Conservation (phyloP, 2,888 invertebrate species). For the Bruchidius siliquastri region DNA sequence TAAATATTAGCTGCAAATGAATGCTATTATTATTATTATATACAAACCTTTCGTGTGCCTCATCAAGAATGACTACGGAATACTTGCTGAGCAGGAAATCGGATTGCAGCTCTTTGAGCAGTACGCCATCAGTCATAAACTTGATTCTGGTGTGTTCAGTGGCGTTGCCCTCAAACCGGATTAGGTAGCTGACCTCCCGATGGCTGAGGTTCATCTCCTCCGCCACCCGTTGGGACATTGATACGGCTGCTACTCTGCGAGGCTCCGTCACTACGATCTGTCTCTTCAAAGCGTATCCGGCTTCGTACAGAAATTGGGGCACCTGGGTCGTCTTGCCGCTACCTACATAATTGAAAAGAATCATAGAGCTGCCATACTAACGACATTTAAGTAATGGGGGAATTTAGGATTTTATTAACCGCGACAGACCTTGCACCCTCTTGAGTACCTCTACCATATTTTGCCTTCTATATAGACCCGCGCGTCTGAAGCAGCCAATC, state of each 20-base stretch:
- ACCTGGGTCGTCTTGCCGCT: constrained; percentile 98
- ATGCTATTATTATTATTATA: too few species aligned
- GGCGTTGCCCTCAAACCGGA: constrained; percentile 92
- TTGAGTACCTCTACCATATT: too few species aligned
- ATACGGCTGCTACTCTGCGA: constrained; percentile 94
- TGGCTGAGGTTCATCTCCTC: constrained; percentile 77
- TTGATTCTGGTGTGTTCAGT: constrained; percentile 87
- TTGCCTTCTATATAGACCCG: too few species aligned
- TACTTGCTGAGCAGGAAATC: constrained; percentile 79
- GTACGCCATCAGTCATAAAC: constrained; percentile 98
- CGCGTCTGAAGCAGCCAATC: too few species aligned
- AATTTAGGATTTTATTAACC: too few species aligned
- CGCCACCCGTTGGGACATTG: constrained; percentile 90
- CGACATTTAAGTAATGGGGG: too few species aligned
- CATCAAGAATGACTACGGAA: constrained; percentile 92
- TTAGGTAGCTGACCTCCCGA: constrained; percentile 81
- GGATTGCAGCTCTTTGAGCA: constrained; percentile 84
- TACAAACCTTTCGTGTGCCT: constrained; percentile 90
- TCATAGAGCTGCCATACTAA: too few species aligned
- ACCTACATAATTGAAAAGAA: constrained; percentile 39
- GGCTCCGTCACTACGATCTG: constrained; percentile 96
- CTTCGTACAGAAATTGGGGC: constrained; percentile 97
- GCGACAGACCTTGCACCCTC: too few species aligned
- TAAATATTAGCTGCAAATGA: background rate
- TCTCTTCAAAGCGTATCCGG: constrained; percentile 73